Evolutionary conservation across 1,140 invertebrate genomes (phyloP).

Genomic region (Drosophila ananassae): DNA sequence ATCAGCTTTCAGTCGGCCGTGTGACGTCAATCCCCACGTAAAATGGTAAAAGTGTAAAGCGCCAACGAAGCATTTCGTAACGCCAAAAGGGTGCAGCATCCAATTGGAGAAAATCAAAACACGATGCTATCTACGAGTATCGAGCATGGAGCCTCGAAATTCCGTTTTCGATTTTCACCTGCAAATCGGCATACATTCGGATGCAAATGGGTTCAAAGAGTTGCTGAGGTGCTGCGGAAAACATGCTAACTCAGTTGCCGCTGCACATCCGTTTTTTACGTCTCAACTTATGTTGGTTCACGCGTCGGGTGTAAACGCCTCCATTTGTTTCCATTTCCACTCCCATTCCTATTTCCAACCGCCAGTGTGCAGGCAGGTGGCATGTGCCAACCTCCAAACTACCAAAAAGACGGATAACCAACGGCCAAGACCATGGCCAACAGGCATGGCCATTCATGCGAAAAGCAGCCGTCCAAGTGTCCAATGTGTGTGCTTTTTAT

Average conservation of each 20-base stretch:
- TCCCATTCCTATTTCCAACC: constrained; percentile 23
- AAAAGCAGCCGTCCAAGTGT: constrained; percentile 66
- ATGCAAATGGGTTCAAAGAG: constrained; percentile 63
- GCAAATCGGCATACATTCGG: constrained; percentile 50
- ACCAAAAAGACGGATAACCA: constrained; percentile 23
- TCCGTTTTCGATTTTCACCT: constrained; percentile 70
- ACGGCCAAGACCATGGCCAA: constrained; percentile 48
- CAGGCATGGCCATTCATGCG: constrained; percentile 71
- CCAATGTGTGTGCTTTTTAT: constrained; percentile 64
- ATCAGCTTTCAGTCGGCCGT: constrained; percentile 56
- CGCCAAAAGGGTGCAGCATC: constrained; percentile 64
- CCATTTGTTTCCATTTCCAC: constrained; percentile 19
- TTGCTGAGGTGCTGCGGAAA: constrained; percentile 19
- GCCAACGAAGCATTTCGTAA: constrained; percentile 59
- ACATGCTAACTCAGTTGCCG: constrained; percentile 27
- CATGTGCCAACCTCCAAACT: constrained; percentile 45
- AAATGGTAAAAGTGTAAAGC: constrained; percentile 65
- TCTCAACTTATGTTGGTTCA: constrained; percentile 67
- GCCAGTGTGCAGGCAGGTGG: constrained; percentile 16
- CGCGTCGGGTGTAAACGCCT: constrained; percentile 57
- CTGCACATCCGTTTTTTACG: constrained; percentile 60
- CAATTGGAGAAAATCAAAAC: constrained; percentile 54
- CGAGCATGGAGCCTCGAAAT: constrained; percentile 35
- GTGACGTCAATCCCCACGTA: constrained; percentile 64
- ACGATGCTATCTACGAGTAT: constrained; percentile 42